Evolutionary conservation across 1,140 invertebrate genomes (phyloP).

Genomic region (Monochamus saltuarius): DNA sequence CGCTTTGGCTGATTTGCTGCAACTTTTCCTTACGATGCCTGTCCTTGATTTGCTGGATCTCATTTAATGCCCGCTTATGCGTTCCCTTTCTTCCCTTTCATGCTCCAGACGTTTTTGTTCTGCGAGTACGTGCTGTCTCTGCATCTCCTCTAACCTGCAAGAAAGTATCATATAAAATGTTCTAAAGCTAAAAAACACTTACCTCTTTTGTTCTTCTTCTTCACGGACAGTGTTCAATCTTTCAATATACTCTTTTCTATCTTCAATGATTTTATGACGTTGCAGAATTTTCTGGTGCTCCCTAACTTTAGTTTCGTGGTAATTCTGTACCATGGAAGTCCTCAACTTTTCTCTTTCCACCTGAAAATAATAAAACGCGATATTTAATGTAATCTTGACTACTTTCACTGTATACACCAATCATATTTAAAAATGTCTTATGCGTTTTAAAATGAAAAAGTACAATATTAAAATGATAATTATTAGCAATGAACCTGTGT

Average conservation of each 20-base stretch:
- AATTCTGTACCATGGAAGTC: conserved; percentile 75
- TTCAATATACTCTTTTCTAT: conserved; percentile 93
- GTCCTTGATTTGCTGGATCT: conserved; percentile 83
- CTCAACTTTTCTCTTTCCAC: conserved; percentile 72
- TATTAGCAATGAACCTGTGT: too few species aligned
- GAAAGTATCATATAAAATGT: background rate
- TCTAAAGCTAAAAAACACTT: too few species aligned
- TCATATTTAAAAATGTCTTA: too few species aligned
- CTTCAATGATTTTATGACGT: conserved; percentile 93
- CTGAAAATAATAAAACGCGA: too few species aligned
- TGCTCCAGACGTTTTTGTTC: conserved; percentile 85
- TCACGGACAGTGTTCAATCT: conserved; percentile 85
- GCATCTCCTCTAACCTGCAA: conserved; percentile 73
- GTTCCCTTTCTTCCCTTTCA: conserved; percentile 82
- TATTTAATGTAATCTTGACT: too few species aligned
- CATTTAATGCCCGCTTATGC: conserved; percentile 74
- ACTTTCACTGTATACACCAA: too few species aligned
- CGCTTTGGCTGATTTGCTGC: conserved; percentile 86
- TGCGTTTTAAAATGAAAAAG: too few species aligned
- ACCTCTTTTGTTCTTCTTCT: conserved; percentile 77
- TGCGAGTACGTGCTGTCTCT: conserved; percentile 74
- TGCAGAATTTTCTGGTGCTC: conserved; percentile 87
- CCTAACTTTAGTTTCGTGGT: conserved; percentile 81
- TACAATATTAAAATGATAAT: too few species aligned
- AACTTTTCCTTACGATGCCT: conserved; percentile 84